Percentiles rank a stretch among this genome's conserved stretches.
Evolutionary conservation across 2,888 invertebrate species (phyloP).

Genomic region (Hemaris fuciformis): DNA sequence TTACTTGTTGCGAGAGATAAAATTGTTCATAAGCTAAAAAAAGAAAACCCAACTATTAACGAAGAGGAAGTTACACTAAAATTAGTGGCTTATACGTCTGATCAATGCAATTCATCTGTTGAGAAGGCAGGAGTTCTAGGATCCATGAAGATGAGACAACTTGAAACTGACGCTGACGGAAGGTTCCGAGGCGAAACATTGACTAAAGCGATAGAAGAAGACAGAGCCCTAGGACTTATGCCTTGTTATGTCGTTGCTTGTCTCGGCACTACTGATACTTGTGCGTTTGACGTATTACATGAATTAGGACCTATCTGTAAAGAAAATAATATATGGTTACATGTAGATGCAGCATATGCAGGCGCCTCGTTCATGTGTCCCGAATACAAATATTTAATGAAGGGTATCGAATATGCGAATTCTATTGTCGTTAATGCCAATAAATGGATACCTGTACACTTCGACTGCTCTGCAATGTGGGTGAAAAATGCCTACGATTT

Average conservation of each 20-base stretch:
- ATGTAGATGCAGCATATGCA: slow-evolving; percentile 98
- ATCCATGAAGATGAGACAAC: slow-evolving; percentile 87
- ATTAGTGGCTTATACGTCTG: slow-evolving; percentile 91
- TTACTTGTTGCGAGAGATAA: slow-evolving; percentile 89
- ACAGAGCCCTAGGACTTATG: slow-evolving; percentile 88
- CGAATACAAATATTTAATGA: slow-evolving; percentile 90
- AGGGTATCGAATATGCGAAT: slow-evolving; percentile 89
- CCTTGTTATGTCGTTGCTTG: slow-evolving; percentile 94
- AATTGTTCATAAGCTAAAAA: slow-evolving; percentile 79
- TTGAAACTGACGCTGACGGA: slow-evolving; percentile 86
- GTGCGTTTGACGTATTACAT: slow-evolving; percentile 93
- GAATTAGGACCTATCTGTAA: slow-evolving; percentile 92
- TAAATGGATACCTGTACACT: slow-evolving; percentile 97
- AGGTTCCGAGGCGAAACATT: slow-evolving; percentile 86
- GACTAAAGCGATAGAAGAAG: slow-evolving; percentile 86
- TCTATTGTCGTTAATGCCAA: slow-evolving; percentile 97
- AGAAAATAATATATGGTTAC: slow-evolving; percentile 90
- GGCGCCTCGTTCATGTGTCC: slow-evolving; percentile 95
- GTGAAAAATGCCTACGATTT: slow-evolving; percentile 90
- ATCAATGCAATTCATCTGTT: slow-evolving; percentile 94
- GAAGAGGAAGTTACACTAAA: slow-evolving; percentile 85
- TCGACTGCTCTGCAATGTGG: slow-evolving; percentile 97
- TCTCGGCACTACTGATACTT: slow-evolving; percentile 92
- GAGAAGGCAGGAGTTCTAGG: slow-evolving; percentile 92
- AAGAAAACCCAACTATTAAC: slow-evolving; percentile 81